Evolutionary conservation across 2,888 invertebrate genomes (phyloP).

Genomic region (Ochropleura plecta): DNA sequence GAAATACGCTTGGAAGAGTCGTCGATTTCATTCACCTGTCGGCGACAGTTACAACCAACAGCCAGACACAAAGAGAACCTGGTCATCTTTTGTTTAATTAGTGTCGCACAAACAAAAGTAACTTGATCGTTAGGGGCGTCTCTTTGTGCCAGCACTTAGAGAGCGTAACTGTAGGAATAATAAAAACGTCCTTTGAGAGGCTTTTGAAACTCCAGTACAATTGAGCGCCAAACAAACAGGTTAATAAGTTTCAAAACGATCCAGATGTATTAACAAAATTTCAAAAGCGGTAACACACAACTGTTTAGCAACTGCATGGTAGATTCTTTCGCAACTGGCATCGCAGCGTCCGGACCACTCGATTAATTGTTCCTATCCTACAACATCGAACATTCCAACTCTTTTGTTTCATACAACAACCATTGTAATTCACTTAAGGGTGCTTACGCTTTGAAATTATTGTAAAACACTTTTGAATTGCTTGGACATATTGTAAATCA

Average conservation of each 20-base stretch:
- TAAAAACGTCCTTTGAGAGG: constrained; percentile 83
- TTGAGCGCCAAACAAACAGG: constrained; percentile 86
- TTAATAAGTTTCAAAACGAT: constrained; percentile 90
- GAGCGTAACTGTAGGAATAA: constrained; percentile 81
- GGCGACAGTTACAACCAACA: constrained; percentile 74
- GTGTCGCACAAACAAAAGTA: constrained; percentile 86
- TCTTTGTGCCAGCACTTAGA: constrained; percentile 81
- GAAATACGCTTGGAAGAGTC: constrained; percentile 62
- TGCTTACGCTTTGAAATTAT: constrained; percentile 62
- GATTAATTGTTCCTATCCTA: constrained; percentile 89
- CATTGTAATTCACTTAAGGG: constrained; percentile 71
- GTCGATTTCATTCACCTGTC: constrained; percentile 80
- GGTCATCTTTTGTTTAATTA: constrained; percentile 88
- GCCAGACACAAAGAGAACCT: constrained; percentile 75
- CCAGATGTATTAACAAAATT: constrained; percentile 89
- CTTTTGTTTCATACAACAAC: constrained; percentile 81
- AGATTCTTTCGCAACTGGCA: constrained; percentile 86
- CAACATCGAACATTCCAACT: constrained; percentile 80
- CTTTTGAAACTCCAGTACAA: constrained; percentile 81
- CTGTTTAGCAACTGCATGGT: constrained; percentile 86
- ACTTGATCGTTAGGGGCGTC: constrained; percentile 84
- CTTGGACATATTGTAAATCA: constrained; percentile 66
- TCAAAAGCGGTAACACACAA: constrained; percentile 88
- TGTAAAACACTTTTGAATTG: constrained; percentile 62
- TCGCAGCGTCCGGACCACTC: constrained; percentile 89